These are phyloP conservation scores for Turdus rufiventris DNA, from an alignment of 2,113 vertebrate genomes.

Conservation along the genomic window DNA sequence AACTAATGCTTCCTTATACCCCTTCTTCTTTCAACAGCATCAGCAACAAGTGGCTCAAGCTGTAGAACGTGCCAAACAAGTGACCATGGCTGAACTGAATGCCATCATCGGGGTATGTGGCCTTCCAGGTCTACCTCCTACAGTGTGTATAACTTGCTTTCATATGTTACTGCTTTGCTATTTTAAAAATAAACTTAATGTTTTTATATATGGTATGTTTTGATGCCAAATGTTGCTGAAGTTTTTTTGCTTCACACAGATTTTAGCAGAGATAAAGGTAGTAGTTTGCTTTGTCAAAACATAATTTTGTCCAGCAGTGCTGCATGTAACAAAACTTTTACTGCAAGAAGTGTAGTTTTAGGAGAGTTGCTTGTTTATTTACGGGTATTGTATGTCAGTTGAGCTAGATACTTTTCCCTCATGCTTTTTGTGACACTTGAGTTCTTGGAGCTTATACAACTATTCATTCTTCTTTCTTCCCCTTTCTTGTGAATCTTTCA, in stretches of 20 bases:
- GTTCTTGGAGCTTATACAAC: conserved; percentile 22
- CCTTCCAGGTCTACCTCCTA: conserved; percentile 91
- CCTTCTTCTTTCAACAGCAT: conserved; percentile 77
- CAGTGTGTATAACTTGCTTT: conserved; percentile 90
- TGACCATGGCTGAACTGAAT: conserved; percentile 98
- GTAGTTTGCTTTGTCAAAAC: background rate
- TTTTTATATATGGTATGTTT: background rate
- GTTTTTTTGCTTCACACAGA: background rate
- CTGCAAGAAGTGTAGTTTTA: background rate
- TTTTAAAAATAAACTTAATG: background rate
- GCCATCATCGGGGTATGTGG: conserved; percentile 98
- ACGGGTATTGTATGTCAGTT: background rate
- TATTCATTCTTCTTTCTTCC: conserved; percentile 31
- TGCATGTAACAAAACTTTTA: background rate
- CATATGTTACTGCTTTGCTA: conserved; percentile 80
- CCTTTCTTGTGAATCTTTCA: conserved; percentile 44
- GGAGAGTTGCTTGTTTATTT: conserved; percentile 7
- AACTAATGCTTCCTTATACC: background rate
- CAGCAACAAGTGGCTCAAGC: conserved; percentile 98
- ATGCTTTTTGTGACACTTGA: conserved; percentile 25
- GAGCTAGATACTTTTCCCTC: conserved; percentile 34
- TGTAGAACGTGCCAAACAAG: conserved; percentile 95
- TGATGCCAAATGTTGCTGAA: background rate
- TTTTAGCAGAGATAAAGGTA: background rate
- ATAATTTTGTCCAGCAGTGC: background rate